Evolutionary conservation across 1,140 invertebrate genomes (phyloP), one percentile per base, ranked within the genome.

Genomic region (Drosophila murphyi): DNA sequence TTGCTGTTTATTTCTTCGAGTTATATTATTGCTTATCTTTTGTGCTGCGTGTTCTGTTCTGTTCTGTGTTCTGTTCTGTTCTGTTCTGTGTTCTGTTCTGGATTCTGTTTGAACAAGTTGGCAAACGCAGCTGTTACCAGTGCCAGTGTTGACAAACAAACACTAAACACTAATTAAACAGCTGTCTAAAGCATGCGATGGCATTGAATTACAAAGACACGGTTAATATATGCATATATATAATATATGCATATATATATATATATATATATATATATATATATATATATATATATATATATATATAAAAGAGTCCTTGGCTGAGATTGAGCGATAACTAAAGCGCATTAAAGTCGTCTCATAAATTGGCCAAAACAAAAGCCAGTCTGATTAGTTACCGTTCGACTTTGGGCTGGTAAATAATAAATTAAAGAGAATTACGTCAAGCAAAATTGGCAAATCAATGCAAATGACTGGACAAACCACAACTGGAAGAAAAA

Each of bases 391-490:
- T 86, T 82, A 82, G 71, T 72, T 72, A 20, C 20, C 35, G 70
- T 61, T 87, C 65, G 79, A 75, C 72, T 76, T 59, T 29, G 50
- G 60, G n/a, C 67, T 78, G 83, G 71, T 79, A 82, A 87, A 82
- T 82, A 86, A 86, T 69, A 82, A 78, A 86, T 82, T 69, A 64
- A 55, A 87, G 75, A 63, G 76, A 86, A 88, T 87, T 82, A 76
- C 82, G 76, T 78, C 82, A 86, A 67, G 67, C 64, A 74, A 82
- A 75, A 80, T 77, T 79, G 79, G 83, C 82, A 88, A 87, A 87
- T 87, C 83, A 86, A 86, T 86, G 82, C 83, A 82, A 86, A 87
- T 79, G 79, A 87, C 59, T 60, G 54, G 64, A 67, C 76, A 79
- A 76, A 73, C 64, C 61, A 69, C 41, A 37, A n/a, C 6, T 34